Conservation (phyloP, 2,797 vertebrate species). For the Arctocebus calabarensis region DNA sequence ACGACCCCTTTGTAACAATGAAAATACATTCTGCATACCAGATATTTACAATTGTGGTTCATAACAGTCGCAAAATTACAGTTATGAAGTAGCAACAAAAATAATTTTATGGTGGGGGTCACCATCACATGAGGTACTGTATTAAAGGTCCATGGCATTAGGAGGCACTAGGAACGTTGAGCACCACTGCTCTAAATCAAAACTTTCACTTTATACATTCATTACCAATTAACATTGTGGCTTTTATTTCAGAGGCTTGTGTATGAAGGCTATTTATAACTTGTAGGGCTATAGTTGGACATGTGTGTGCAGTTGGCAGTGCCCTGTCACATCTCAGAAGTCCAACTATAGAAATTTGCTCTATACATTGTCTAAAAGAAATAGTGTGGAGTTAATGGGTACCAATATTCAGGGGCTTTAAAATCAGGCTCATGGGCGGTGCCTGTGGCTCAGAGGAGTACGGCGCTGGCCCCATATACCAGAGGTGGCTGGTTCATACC, state of each 20-base stretch:
- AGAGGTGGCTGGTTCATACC: no score
- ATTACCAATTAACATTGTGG: slow-evolving; percentile 65
- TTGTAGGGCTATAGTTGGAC: neutral
- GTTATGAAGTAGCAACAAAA: no score
- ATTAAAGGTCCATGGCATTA: no score
- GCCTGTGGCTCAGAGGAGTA: no score
- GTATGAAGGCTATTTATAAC: slow-evolving; percentile 41
- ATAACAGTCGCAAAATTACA: no score
- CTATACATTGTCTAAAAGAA: neutral
- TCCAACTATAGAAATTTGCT: neutral
- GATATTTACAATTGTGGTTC: no score
- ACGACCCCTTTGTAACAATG: no score
- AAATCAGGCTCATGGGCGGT: neutral
- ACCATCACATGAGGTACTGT: no score
- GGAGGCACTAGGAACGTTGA: no score
- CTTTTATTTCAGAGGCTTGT: slow-evolving; percentile 72
- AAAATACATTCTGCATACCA: no score
- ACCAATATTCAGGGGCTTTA: neutral
- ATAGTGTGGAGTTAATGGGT: neutral
- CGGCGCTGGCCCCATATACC: no score
- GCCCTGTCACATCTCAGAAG: neutral
- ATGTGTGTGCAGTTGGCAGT: neutral
- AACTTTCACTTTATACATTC: slow-evolving; percentile 46
- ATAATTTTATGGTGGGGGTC: no score
- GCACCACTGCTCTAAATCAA: slow-evolving; percentile 18